Evolutionary conservation across 2,797 vertebrate genomes (phyloP), one percentile per base, ranked within the genome.

Genomic region (Hozukius guyotensis): DNA sequence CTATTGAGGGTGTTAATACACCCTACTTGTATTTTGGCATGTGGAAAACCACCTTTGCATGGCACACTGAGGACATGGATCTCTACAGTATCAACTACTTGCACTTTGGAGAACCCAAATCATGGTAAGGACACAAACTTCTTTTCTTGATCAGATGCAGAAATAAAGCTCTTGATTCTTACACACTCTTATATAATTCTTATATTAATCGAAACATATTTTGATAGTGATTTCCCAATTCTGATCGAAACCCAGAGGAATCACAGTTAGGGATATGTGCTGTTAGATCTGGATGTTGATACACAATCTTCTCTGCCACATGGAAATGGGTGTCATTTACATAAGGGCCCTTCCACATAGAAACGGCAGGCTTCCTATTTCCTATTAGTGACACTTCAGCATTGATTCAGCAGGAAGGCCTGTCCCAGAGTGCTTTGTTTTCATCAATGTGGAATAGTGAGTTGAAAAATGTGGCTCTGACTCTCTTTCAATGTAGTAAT

Each of bases 51-150:
- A 99, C 98, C 0, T 99, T 99, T 81, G 98, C 98, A 14, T 99
- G 98, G 98, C 98, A 99, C 88, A 99, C 98, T 0, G 98, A 99
- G 81, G 98, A 99, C 95, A 99, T 99, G 98, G 98, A 99, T 90
- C 96, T 99, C 31, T 99, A 99, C 90, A 99, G 98, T 89, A 99
- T 99, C 90, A 99, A 99, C 86, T 99, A 99, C 89, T 91, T 99
- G 85, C 98, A 99, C 94, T 99, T 99, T n/a, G 98, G 98, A 42
- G 97, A 99, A 42, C 98, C 98, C 7, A 99, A 99, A 81, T 99
- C 98, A 62, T 99, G 98, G 98, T 99, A 95, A 96, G 75, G 38
- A 73, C 8, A 13, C 6, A 46, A 11, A 25, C 3, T 46, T 59
- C 0, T 69, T 66, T 55, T 25, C 7, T 42, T 31, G 2, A 65